Base-by-base conservation (phyloP, 1,140 invertebrate genomes). In the Rhynchophorus ferrugineus region DNA sequence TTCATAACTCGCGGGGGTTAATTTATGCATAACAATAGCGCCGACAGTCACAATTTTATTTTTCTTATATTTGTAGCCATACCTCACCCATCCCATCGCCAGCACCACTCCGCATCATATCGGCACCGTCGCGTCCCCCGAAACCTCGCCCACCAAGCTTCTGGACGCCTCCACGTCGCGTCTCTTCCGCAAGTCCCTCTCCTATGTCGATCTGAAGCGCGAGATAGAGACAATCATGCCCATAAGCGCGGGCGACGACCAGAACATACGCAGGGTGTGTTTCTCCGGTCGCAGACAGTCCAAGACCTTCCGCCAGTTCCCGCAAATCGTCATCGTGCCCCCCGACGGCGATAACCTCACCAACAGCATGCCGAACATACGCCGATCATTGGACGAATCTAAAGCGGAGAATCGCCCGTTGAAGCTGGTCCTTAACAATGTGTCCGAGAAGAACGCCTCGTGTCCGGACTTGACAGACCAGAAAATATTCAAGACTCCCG, bases 21-120 rank as follows among this genome's bases (percentile, higher is more conserved):
- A n/a, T n/a, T n/a, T n/a, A n/a, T n/a, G n/a, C n/a, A n/a, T n/a
- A n/a, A n/a, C n/a, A n/a, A n/a, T n/a, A n/a, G n/a, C n/a, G n/a
- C n/a, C n/a, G n/a, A n/a, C n/a, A n/a, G n/a, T n/a, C n/a, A n/a
- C n/a, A n/a, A n/a, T n/a, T n/a, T n/a, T n/a, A n/a, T n/a, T n/a
- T n/a, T n/a, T n/a, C n/a, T n/a, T n/a, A n/a, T 60, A 53, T 54
- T 66, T 64, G 57, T 66, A 66, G 64, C 61, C 43, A 60, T 61
- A 61, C 64, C 36, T 41, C 51, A 21, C 49, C 22, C 36, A 42
- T 48, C 29, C 36, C 38, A 54, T 60, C 63, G 61, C n/a, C n/a
- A n/a, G 64, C 61, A 64, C 57, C 57, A 59, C 62, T 61, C 37
- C 43, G n/a, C 35, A 36, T 52, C 49, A 43, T 45, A 24, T 42